These are phyloP conservation scores for Sarcophaga bullata DNA, from an alignment of 1,140 invertebrate species.

Conservation along the genomic window DNA sequence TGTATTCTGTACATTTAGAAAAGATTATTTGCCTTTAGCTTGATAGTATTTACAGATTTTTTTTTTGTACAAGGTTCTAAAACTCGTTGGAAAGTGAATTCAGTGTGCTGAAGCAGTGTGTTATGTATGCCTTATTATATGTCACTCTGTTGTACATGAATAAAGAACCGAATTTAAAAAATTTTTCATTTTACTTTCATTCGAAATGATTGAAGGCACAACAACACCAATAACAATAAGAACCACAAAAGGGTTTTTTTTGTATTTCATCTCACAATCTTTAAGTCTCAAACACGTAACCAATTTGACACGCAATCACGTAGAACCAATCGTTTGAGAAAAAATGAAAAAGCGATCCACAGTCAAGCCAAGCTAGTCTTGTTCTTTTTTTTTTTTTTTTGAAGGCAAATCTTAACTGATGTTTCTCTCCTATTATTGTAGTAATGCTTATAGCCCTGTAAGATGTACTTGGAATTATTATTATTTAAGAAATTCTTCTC, in stretches of 20 bases:
- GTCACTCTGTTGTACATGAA: not conserved
- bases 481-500: not conserved
- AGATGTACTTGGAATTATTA: constrained; percentile 29
- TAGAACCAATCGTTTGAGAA: constrained; percentile 46
- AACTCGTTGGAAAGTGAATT: not conserved
- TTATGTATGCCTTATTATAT: not conserved
- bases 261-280: too few relatives aligned
- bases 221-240: constrained; percentile 1
- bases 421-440: not conserved
- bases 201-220: not conserved
- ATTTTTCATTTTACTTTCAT: not conserved
- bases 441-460: not conserved
- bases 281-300: constrained; percentile 39
- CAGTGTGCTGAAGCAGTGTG: not conserved
- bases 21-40: too few relatives aligned
- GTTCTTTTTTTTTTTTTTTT: too few relatives aligned
- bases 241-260: constrained; percentile 11
- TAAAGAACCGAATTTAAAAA: not conserved
- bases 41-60: not conserved
- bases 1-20: too few relatives aligned
- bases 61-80: not conserved
- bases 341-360: not conserved
- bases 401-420: constrained; percentile 21
- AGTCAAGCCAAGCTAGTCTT: too few relatives aligned
- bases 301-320: constrained; percentile 48